A percentile compares a stretch with the other conserved stretches of the same genome.
Evolutionary conservation across 2,113 vertebrate genomes (phyloP).

Genomic region (Pomatorhinus ruficollis): DNA sequence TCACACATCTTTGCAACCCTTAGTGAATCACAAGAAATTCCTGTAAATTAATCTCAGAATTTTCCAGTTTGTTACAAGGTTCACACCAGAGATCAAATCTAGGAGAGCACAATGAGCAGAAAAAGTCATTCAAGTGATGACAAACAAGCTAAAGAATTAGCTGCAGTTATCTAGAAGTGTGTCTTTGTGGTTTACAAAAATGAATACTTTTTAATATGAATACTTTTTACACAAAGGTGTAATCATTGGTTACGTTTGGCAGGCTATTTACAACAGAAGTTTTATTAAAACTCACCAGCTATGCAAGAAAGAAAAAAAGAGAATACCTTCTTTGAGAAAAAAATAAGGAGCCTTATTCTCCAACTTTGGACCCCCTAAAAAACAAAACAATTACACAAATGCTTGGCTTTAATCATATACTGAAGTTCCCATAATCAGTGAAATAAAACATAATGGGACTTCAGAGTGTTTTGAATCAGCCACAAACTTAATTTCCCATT

Average conservation of each 20-base stretch:
- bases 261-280: neutral
- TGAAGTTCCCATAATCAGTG: neutral
- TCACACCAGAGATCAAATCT: neutral
- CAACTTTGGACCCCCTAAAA: neutral
- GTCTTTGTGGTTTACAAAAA: neutral
- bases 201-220: neutral
- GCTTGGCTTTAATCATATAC: neutral
- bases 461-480: neutral
- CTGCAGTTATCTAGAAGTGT: neutral
- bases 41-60: neutral
- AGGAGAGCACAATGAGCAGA: neutral
- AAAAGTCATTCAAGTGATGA: neutral
- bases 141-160: neutral
- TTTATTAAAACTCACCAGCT: neutral
- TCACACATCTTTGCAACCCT: rapidly evolving
- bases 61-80: neutral
- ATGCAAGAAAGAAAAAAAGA: neutral
- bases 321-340: neutral
- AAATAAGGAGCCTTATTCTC: neutral
- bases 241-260: neutral
- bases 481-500: neutral
- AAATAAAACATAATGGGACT: neutral
- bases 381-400: neutral
- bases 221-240: too few species aligned
- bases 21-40: neutral